A percentile compares a stretch with the other conserved stretches of the same genome.
Conservation (phyloP, 2,888 invertebrate species). For the Bellardia bayeri region DNA sequence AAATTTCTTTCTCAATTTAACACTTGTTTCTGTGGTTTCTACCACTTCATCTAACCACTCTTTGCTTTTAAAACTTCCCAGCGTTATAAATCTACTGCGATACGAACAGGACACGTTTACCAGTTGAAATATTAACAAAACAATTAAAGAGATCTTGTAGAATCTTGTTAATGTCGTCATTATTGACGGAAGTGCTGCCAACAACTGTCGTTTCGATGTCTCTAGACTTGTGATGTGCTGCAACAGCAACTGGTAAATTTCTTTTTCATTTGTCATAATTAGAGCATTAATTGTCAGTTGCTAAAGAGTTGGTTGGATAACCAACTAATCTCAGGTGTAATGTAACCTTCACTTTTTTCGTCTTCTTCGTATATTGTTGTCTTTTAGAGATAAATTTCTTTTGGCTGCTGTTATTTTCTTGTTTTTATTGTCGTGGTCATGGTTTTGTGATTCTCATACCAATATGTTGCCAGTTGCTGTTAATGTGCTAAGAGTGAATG, state of each 20-base stretch:
- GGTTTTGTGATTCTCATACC: conserved; percentile 35
- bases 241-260: conserved; percentile 62
- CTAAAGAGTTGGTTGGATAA: conserved; percentile 74
- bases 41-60: conserved; percentile 54
- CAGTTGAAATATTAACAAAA: conserved; percentile 38
- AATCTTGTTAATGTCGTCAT: conserved; percentile 77
- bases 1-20: conserved; percentile 69
- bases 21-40: conserved; percentile 18
- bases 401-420: neutral
- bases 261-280: conserved; percentile 80
- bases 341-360: conserved; percentile 81
- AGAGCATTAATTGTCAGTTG: conserved; percentile 82
- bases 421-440: conserved; percentile 38
- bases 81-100: conserved; percentile 77
- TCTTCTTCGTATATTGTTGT: neutral
- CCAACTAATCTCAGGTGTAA: conserved; percentile 73
- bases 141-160: conserved; percentile 46
- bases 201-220: conserved; percentile 74
- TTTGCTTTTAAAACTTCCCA: conserved; percentile 47
- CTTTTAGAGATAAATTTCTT: conserved; percentile 35
- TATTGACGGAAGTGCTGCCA: conserved; percentile 79
- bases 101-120: conserved; percentile 33
- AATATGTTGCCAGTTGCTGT: neutral
- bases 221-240: conserved; percentile 27
- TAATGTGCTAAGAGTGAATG: neutral